A percentile compares a stretch with the other conserved stretches of the same genome.
These are phyloP conservation scores for Agrochola lychnidis DNA, from an alignment of 2,888 invertebrate genomes.

Conservation along the genomic window DNA sequence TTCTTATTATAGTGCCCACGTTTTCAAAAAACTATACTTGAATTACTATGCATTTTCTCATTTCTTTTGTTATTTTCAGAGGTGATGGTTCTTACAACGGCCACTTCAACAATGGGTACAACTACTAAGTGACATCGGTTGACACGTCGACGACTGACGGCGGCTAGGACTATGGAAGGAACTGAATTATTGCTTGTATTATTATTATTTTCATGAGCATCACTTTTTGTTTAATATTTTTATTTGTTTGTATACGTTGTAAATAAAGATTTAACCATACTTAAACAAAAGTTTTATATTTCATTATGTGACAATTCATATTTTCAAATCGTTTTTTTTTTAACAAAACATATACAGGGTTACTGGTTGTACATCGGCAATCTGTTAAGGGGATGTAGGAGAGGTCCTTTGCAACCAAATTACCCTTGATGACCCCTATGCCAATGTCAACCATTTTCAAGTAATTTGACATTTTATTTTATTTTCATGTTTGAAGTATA, in stretches of 20 bases:
- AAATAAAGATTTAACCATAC: constrained; percentile 64
- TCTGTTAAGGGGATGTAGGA: too few species aligned
- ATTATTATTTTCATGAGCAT: constrained; percentile 39
- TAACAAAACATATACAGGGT: too few species aligned
- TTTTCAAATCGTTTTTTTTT: too few species aligned
- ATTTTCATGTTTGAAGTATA: too few species aligned
- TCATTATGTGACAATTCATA: background rate
- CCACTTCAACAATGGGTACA: constrained; percentile 73
- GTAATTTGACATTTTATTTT: too few species aligned
- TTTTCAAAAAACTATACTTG: background rate
- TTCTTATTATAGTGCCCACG: background rate
- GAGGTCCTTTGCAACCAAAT: too few species aligned
- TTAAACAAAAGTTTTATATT: background rate
- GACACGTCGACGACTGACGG: constrained; percentile 18
- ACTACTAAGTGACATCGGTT: constrained; percentile 63
- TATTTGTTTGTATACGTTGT: constrained; percentile 56
- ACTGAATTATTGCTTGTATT: background rate
- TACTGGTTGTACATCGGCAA: too few species aligned
- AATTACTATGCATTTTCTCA: background rate
- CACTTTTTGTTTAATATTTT: constrained; percentile 60
- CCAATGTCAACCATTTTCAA: too few species aligned
- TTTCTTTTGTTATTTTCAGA: constrained; percentile 65
- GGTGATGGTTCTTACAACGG: constrained; percentile 75
- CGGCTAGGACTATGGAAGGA: background rate
- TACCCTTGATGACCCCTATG: too few species aligned